Evolutionary conservation across 2,888 invertebrate genomes (phyloP), one percentile per base, ranked within the genome.

Genomic region (Ochlodes sylvanus): DNA sequence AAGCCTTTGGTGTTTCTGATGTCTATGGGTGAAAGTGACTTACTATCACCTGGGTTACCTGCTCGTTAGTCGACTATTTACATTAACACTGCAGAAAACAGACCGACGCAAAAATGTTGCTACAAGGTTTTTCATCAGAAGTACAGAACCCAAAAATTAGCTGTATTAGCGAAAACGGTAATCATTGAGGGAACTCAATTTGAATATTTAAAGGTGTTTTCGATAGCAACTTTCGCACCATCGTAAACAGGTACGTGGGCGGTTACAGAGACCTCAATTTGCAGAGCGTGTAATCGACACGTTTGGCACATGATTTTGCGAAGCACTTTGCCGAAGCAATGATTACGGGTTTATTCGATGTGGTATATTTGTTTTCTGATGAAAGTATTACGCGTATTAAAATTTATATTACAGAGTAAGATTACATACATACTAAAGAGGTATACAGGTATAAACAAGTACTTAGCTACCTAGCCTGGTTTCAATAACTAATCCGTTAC

Each of bases 131-230:
- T 15, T 15, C 44, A 44, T 44, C 41, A 2, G 50, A 10, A 21
- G 1, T 14, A 52, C 3, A 19, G 21, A 52, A 52, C 52, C 52
- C 52, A 10, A 50, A 12, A 50, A 7, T 15, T 50, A 19, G 50
- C 19, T 50, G 50, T 19, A 19, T 50, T 50, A 47, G 19, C 50
- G 19, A 19, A 27, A 19, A 61, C 62, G 42, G 54, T 42, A 44
- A 21, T 63, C n/a, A 54, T 19, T 9, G 15, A 41, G 17, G 10
- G 34, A 55, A 41, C 54, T 12, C 63, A 54, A 63, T 63, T 54
- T 63, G 63, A 63, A 63, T 63, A 54, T 63, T 63, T 42, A 62
- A 27, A 41, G 63, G 41, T 63, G 41, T 54, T 54, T 63, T 63
- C 63, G 63, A 54, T 41, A 42, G n/a, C 41, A 63, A 54, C 21